phyloP scores from a whole-genome alignment of 2,113 vertebrate genomes.

The Panthera leo region DNA sequence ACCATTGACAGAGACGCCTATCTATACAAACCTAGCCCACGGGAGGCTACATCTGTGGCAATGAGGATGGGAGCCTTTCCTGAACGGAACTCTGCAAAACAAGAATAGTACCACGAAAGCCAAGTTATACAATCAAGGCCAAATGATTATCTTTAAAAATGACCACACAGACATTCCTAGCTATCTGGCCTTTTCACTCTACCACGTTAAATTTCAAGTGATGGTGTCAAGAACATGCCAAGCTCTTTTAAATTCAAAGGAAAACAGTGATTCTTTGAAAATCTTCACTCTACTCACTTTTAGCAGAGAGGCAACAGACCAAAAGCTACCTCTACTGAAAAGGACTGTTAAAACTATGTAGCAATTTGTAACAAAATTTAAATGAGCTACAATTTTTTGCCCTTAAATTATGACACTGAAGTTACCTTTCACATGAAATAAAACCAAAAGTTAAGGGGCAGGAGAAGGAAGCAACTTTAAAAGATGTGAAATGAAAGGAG shows the following conservation, averaged over 20 bases:
- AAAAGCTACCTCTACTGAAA: neutral
- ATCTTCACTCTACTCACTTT: neutral
- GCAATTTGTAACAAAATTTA: neutral
- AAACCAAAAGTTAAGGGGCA: neutral
- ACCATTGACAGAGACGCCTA: slow-evolving; percentile 82
- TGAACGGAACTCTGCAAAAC: slow-evolving; percentile 94
- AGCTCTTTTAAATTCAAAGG: neutral
- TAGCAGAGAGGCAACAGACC: neutral
- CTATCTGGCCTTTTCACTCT: neutral
- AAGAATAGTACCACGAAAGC: neutral
- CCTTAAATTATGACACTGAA: neutral
- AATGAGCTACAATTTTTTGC: neutral
- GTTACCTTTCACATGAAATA: neutral
- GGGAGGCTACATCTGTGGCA: slow-evolving; percentile 98
- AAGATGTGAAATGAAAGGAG: neutral
- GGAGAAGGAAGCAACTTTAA: neutral
- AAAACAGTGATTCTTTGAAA: neutral
- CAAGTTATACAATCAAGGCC: neutral
- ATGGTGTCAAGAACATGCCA: neutral
- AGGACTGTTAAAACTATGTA: neutral
- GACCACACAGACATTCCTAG: neutral
- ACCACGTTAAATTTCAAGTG: neutral
- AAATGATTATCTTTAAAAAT: neutral
- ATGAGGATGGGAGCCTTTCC: slow-evolving; percentile 99
- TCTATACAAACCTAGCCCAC: slow-evolving; percentile 98